Evolutionary conservation across 2,888 invertebrate genomes (phyloP), one percentile per base, ranked within the genome.

Genomic region (Polylopha cassiicola): DNA sequence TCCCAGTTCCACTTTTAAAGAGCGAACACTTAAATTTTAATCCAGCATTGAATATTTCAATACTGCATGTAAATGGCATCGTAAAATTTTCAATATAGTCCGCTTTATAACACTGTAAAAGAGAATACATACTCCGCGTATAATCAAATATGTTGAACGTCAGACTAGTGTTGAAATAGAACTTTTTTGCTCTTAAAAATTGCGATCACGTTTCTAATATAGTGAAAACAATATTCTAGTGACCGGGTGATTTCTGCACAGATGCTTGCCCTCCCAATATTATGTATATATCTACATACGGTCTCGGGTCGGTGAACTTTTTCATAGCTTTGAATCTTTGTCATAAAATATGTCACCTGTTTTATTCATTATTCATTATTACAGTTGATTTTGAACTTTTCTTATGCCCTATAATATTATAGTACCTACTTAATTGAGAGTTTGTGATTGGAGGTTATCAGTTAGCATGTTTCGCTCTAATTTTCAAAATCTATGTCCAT

Each of bases 201-300:
- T 75, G 82, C 86, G 81, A 77, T 74, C 86, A 86, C 86, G 86
- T 86, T 75, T 86, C 86, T 86, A 86, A 86, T 86, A 86, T 84
- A 86, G 86, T 86, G 86, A 86, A 86, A 86, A 86, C 86, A 86
- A 86, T 86, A 86, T 86, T 82, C 86, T 82, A 86, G 86, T 86
- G 86, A 86, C 86, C 86, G 85, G 82, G 74, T 84, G 84, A 84
- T 82, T 82, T 72, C 73, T 65, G 75, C 75, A 70, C 84, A 84
- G 79, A 78, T 81, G 82, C 69, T 72, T 69, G 76, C 79, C 80
- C 77, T 77, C 70, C 70, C 72, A 64, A 73, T 76, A 70, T 74
- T 71, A 75, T 69, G 63, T 69, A 42, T 14, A 24, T 32, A 38
- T 31, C 20, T 15, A 37, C 15, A 24, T 42, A 34, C 18, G 21